Base-by-base conservation (phyloP, 1,140 invertebrate genomes). In the Diabrotica undecimpunctata region DNA sequence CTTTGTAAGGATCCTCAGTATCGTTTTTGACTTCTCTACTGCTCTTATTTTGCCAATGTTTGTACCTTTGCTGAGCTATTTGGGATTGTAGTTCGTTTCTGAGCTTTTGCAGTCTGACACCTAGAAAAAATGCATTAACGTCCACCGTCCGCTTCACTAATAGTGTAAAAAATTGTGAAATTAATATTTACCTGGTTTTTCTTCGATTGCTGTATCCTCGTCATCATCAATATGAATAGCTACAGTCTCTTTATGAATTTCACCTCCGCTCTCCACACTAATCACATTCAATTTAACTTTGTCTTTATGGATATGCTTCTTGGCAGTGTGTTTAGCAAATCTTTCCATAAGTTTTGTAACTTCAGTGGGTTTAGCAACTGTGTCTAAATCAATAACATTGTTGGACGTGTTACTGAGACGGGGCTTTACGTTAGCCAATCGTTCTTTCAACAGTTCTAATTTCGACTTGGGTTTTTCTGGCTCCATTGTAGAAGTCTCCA, bases 31-130 rank as follows among this genome's bases (percentile, higher is more conserved):
- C 72, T 72, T 82, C 80, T 56, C 80, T 77, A 63, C 79, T 76
- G 37, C 81, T 62, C 67, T 84, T 84, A 69, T 86, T 83, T 67
- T 84, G 82, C 85, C 87, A 88, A 73, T 88, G 83, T 62, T 87
- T 78, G 25, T 82, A 81, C 55, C 87, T 79, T 68, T 84, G 84
- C 51, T 81, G 78, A 2, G 81, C 81, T 71, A 91, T 90, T 79
- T 86, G 78, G 12, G 83, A 77, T 72, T 87, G 83, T 7, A 92
- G 78, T 69, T 84, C 82, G 67, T 86, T 82, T 75, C 84, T 86
- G 46, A 91, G 77, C 67, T 83, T 83, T 46, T 81, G 72, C 57
- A 87, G 79, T 73, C 41, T 8, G n/a, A 46, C 41, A 46, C 83
- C 84, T 46, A n/a, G n/a, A 46, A 46, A 46, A 25, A 25, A 4